Conservation (phyloP, 1,140 invertebrate genomes). For the Zaprionus davidi region DNA sequence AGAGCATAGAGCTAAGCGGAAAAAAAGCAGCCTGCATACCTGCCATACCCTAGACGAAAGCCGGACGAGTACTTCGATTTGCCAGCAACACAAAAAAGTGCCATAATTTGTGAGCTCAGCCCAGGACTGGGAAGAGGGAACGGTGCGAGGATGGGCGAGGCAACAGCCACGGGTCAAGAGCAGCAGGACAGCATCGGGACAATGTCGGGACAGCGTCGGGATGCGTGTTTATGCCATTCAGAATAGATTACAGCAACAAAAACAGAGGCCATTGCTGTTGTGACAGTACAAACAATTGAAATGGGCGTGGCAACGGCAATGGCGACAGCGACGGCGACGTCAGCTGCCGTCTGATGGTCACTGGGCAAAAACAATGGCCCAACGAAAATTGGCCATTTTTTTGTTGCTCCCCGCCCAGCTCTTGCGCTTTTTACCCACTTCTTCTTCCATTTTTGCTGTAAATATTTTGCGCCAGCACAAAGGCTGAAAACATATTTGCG, state of each 20-base stretch:
- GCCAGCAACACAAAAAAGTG: constrained; percentile 1
- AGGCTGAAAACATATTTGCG: constrained; percentile 49
- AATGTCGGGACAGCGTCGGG: background rate
- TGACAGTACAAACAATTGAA: constrained; percentile 47
- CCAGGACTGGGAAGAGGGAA: background rate
- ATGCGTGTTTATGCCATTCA: constrained; percentile 5
- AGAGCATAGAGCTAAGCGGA: background rate
- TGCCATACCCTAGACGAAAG: background rate
- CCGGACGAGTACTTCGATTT: background rate
- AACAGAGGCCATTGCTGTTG: constrained; percentile 32
- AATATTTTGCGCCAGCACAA: constrained; percentile 45
- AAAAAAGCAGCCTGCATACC: background rate
- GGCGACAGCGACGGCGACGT: background rate
- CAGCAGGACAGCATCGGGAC: background rate
- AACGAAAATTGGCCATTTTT: constrained; percentile 41
- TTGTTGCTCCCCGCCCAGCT: constrained; percentile 6
- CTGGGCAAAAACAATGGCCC: constrained; percentile 41
- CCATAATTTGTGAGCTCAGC: constrained; percentile 2
- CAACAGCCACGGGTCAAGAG: too few species aligned
- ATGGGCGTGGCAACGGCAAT: constrained; percentile 38
- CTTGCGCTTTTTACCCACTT: background rate
- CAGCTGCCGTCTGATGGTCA: constrained; percentile 18
- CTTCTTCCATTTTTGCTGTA: constrained; percentile 20
- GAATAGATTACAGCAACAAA: constrained; percentile 22
- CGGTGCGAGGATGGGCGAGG: too few species aligned